Base-by-base conservation (phyloP, 2,797 vertebrate species). In the Huso huso region DNA sequence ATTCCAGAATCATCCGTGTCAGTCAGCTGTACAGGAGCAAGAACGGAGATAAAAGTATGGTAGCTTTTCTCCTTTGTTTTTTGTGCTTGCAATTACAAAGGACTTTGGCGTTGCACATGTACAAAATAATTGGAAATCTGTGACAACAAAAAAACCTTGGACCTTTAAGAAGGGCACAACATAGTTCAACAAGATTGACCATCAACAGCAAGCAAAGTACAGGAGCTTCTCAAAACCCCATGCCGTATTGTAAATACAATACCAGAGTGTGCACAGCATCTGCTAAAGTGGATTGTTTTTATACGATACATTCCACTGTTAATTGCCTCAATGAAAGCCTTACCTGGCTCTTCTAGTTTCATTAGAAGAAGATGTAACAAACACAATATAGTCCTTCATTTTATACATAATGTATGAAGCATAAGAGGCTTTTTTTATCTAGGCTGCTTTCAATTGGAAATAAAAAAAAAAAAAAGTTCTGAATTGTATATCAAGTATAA, bases 1-100 rank as follows among this genome's bases (percentile, higher is more conserved):
- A n/a, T 58, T 58, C 6, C 11, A 58, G 73, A 71, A 61, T 75
- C 74, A 62, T 73, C 78, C 66, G 77, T 77, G 84, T 86, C 89
- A 87, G 68, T 89, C 85, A 88, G 61, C 73, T 75, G 74, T 81
- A 75, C 67, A 7, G 1, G 76, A 75, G 87, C 86, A 88, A 87
- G 78, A 69, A 60, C 51, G 64, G 51, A 53, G 64, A 62, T 61
- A 60, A 67, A 18, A 50, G n/a, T 50, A 15, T 68, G 62, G 68
- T 71, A 61, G 67, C 76, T 12, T 49, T 71, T 70, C 61, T 66
- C 76, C 73, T 62, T 58, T 58, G 55, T 58, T 58, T 58, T 58
- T 12, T 58, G 79, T 58, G 70, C 76, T 81, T 80, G 68, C 70
- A 88, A 83, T 86, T 82, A 83, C 80, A 71, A 71, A 77, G 71